Evolutionary conservation across 2,888 invertebrate genomes (phyloP).

Genomic region (Tenthredo livida): DNA sequence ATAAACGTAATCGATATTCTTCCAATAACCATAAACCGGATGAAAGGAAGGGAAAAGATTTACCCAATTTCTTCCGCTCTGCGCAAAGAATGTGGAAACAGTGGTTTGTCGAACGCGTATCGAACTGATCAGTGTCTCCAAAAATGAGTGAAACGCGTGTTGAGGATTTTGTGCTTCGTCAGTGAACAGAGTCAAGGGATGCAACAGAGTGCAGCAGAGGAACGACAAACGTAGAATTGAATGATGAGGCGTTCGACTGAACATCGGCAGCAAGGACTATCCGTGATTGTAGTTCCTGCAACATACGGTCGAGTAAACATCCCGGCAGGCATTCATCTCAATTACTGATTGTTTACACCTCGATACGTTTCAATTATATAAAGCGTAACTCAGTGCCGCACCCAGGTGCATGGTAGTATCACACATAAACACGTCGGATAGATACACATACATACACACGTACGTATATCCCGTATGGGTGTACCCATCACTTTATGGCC

Average conservation of each 20-base stretch:
- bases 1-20: constrained; percentile 12
- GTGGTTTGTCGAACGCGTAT: background rate
- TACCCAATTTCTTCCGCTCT: background rate
- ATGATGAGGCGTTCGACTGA: background rate
- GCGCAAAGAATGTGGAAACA: background rate
- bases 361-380: constrained; percentile 21
- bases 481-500: background rate
- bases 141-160: background rate
- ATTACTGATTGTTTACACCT: constrained; percentile 36
- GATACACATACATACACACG: background rate
- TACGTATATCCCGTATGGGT: background rate
- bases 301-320: constrained; percentile 21
- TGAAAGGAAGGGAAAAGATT: background rate
- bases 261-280: background rate
- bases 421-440: background rate
- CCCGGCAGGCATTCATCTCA: constrained; percentile 23
- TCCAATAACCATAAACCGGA: constrained; percentile 1
- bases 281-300: background rate
- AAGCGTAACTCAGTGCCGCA: constrained; percentile 6
- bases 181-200: background rate
- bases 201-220: background rate
- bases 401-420: background rate
- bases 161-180: background rate
- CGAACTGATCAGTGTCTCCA: background rate
- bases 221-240: background rate